Evolutionary conservation across 1,140 invertebrate genomes (phyloP), one percentile per base, ranked within the genome.

Genomic region (Potamilus streckersoni): DNA sequence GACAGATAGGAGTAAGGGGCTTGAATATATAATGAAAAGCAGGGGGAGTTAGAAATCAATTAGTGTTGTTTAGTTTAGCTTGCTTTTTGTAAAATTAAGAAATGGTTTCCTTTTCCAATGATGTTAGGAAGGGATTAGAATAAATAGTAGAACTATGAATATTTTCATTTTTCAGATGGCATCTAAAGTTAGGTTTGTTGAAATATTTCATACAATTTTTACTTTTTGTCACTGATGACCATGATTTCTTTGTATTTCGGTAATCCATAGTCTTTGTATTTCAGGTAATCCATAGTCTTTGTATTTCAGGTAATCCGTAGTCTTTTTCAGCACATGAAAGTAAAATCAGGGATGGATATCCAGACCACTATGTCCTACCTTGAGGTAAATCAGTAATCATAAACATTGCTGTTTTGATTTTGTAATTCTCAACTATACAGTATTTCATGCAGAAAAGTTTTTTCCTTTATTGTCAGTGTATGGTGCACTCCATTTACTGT

Each of bases 251-350:
- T 66, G 68, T 61, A 69, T 76, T 78, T 67, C 74, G 84, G 70
- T 83, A 19, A 83, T 77, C 63, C 76, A 76, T n/a, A 82, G 75
- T 73, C 63, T 86, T 20, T 86, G n/a, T 61, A 69, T 76, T 78
- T 67, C 74, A 85, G 84, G 70, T 83, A 19, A 83, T 77, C 63
- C 76, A 76, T n/a, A 82, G 75, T 20, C 6, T 70, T 58, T 66
- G 68, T 61, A 69, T 76, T 78, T 67, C 74, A 85, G 84, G 70
- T 83, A 19, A 83, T 77, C 63, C 76, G 78, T n/a, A 82, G 75
- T 73, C 63, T 86, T 20, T 86, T 80, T 71, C 62, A 79, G 20
- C 80, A 84, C 19, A 69, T 78, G n/a, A 76, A 82, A 78, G 66
- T 76, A 69, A 56, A 80, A 65, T 70, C 75, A 78, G 64, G 74